phyloP scores from a whole-genome alignment of 2,797 vertebrate genomes.

The Emydoidea blandingii region DNA sequence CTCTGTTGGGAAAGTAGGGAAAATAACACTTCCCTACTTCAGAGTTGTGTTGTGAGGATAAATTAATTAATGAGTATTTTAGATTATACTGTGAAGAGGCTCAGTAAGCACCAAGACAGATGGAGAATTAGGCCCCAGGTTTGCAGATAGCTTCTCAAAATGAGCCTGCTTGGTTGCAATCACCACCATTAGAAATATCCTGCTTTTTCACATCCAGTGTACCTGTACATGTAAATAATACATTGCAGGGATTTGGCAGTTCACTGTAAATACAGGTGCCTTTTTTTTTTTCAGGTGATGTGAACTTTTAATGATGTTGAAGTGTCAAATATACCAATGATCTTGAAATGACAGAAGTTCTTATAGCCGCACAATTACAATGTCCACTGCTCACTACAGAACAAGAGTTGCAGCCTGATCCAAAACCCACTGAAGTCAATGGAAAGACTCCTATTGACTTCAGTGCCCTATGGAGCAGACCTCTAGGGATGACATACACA shows the following conservation, averaged over 20 bases:
- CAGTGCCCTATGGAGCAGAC: background rate
- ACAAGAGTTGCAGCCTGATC: background rate
- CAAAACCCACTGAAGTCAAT: background rate
- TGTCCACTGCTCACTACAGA: background rate
- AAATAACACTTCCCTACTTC: background rate
- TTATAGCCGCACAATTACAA: background rate
- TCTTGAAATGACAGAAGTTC: background rate
- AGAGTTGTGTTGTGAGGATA: background rate
- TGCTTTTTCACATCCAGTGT: background rate
- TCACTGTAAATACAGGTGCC: background rate
- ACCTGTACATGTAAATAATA: background rate
- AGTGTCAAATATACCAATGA: background rate
- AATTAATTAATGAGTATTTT: background rate
- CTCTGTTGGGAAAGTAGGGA: background rate
- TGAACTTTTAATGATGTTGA: background rate
- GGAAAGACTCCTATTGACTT: background rate
- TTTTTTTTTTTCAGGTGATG: background rate
- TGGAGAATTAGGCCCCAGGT: background rate
- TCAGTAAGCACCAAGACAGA: background rate
- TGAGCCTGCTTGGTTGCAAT: background rate
- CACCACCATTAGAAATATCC: background rate
- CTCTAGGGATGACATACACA: rapidly evolving
- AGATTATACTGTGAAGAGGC: background rate
- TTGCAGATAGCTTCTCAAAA: background rate
- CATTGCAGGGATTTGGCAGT: background rate